Evolutionary conservation across 2,113 vertebrate species (phyloP), one percentile per base, ranked within the genome.

Genomic region (Ptychochromis oligacanthus): DNA sequence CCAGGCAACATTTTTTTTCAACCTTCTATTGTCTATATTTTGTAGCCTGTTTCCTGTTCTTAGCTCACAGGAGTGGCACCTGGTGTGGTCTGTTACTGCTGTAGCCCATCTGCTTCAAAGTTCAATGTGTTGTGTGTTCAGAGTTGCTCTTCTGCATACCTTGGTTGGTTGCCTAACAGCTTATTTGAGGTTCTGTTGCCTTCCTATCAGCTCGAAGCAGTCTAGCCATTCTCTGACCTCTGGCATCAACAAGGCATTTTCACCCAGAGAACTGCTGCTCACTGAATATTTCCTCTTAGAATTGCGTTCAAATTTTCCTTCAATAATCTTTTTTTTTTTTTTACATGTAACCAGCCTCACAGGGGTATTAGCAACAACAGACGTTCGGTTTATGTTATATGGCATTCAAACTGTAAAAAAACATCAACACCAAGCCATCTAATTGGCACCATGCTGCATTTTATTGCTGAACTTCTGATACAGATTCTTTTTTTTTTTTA

Each of bases 381-480:
- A 60, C 26, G 1, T 62, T 54, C 20, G 43, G 43, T 46, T 46
- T 12, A 1, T 46, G 54, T 55, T 55, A n/a, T n/a, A 72, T 28
- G 24, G 17, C 17, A 52, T 52, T 70, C 1, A 86, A 26, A 79
- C 15, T 18, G 5, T 2, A 79, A 83, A 15, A 15, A 80, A 78
- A 67, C 58, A 7, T 54, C 46, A 67, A 78, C 88, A 80, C 80
- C 1, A 60, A 84, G 15, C 2, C 56, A 17, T 92, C 77, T 86
- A 75, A 75, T 93, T 95, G 95, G 95, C 96, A 96, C 96, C 95
- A 96, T 96, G 96, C 95, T 96, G 95, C 93, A 92, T 95, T 95
- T 96, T 96, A 96, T 96, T 96, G 96, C 95, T 96, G 79, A 93
- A 93, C 91, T 92, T 93, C 88, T 93, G 81, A 94, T 91, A 92